Evolutionary conservation across 1,140 invertebrate genomes (phyloP).

Genomic region (Brachionus sp.): DNA sequence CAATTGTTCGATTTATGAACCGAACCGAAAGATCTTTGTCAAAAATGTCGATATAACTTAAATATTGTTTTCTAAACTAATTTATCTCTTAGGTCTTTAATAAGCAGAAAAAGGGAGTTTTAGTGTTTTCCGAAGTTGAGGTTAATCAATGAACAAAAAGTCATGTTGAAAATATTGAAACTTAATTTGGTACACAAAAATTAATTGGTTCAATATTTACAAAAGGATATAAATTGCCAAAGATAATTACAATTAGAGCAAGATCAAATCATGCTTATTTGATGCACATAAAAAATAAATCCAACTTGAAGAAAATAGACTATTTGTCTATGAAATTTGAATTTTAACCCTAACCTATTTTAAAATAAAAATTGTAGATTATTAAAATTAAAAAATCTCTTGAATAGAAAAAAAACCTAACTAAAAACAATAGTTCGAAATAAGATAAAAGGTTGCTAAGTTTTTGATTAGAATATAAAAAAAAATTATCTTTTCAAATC

Average conservation of each 20-base stretch:
- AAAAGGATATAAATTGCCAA: constrained; percentile 3
- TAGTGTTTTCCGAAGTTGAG: constrained; percentile 14
- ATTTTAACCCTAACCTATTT: not conserved
- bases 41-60: not conserved
- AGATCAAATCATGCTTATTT: not conserved
- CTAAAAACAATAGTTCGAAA: not conserved
- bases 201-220: constrained; percentile 2
- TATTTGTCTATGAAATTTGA: not conserved
- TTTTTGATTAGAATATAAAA: not conserved
- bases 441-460: not conserved
- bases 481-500: not conserved
- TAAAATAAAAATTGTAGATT: not conserved
- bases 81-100: not conserved
- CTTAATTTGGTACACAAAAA: constrained; percentile 10
- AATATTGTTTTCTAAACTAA: not conserved
- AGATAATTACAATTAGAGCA: not conserved
- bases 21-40: not conserved
- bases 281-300: not conserved
- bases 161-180: not conserved
- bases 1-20: not conserved
- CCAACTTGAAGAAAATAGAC: not conserved
- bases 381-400: not conserved
- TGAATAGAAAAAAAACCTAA: not conserved
- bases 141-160: not conserved
- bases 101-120: constrained; percentile 16